Percentiles rank a stretch among this genome's conserved stretches.
Conservation (phyloP, 2,797 vertebrate genomes). For the Fistularia tabacaria region DNA sequence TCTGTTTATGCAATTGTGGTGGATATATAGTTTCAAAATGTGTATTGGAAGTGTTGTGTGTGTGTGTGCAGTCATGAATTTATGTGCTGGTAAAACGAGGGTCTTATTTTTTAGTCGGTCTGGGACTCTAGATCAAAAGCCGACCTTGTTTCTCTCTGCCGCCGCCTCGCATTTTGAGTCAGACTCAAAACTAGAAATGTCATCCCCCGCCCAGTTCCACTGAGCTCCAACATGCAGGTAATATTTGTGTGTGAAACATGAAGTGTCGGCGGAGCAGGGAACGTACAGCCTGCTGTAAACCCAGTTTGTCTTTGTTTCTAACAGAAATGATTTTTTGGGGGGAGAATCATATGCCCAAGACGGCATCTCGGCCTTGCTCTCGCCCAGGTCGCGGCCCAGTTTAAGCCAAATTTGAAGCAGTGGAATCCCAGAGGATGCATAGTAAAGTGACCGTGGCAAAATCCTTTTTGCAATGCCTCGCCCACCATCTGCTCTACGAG, state of each 20-base stretch:
- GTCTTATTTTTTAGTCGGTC: conserved; percentile 42
- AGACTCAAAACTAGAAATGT: conserved; percentile 44
- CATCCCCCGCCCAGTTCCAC: conserved; percentile 25
- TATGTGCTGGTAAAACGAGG: conserved; percentile 44
- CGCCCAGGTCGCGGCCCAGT: conserved; percentile 30
- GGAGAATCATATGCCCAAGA: conserved; percentile 31
- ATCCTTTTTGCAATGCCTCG: conserved; percentile 41
- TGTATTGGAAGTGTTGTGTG: conserved; percentile 23
- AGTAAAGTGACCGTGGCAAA: conserved; percentile 49
- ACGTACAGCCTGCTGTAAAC: too few relatives aligned
- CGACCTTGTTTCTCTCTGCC: conserved; percentile 33
- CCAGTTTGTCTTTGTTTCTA: conserved; percentile 40
- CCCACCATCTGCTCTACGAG: conserved; percentile 67
- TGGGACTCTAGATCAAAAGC: conserved; percentile 49
- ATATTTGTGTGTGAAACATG: conserved; percentile 29
- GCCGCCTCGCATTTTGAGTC: conserved; percentile 47
- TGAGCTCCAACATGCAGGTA: too few relatives aligned
- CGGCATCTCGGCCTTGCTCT: conserved; percentile 43
- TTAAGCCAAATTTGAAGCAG: conserved; percentile 50
- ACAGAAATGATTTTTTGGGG: conserved; percentile 29
- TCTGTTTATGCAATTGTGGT: too few relatives aligned
- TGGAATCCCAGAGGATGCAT: conserved; percentile 59
- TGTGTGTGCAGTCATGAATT: too few relatives aligned
- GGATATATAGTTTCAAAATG: conserved; percentile 10
- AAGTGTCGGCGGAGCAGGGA: too few relatives aligned